Evolutionary conservation across 2,888 invertebrate genomes (phyloP).

Genomic region (Limnephilus lunatus): DNA sequence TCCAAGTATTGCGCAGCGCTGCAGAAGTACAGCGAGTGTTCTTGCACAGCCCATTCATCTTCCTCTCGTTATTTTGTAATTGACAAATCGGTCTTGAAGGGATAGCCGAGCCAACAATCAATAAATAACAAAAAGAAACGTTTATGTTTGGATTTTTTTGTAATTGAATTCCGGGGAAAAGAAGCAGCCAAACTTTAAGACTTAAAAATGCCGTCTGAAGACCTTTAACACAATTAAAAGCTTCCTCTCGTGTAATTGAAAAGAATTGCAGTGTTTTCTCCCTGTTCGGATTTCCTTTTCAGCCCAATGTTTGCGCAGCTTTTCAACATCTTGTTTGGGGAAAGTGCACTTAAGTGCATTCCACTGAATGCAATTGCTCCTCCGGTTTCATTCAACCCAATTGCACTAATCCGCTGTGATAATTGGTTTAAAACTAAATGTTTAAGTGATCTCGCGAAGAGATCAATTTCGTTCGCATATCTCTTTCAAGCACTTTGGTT

Average conservation of each 20-base stretch:
- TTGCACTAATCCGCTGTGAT: neutral
- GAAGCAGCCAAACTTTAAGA: conserved; percentile 40
- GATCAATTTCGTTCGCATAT: neutral
- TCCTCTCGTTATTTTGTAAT: neutral
- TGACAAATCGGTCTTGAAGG: conserved; percentile 21
- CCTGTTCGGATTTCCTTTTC: neutral
- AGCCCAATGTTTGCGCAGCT: neutral
- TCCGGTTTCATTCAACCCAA: neutral
- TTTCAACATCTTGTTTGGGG: conserved; percentile 30
- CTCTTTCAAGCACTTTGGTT: no score
- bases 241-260: conserved; percentile 62
- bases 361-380: neutral
- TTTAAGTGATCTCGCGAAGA: neutral
- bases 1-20: neutral
- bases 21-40: neutral
- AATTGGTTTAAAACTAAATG: neutral
- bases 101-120: conserved; percentile 24
- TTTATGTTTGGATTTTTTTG: conserved; percentile 23
- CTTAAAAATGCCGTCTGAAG: conserved; percentile 48
- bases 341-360: conserved; percentile 40
- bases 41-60: neutral
- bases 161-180: conserved; percentile 43
- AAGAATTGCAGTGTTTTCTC: conserved; percentile 58
- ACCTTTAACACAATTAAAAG: conserved; percentile 63
- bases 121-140: conserved; percentile 34